phyloP scores from a whole-genome alignment of 2,888 invertebrate species.

The Hydropsyche betteni region DNA sequence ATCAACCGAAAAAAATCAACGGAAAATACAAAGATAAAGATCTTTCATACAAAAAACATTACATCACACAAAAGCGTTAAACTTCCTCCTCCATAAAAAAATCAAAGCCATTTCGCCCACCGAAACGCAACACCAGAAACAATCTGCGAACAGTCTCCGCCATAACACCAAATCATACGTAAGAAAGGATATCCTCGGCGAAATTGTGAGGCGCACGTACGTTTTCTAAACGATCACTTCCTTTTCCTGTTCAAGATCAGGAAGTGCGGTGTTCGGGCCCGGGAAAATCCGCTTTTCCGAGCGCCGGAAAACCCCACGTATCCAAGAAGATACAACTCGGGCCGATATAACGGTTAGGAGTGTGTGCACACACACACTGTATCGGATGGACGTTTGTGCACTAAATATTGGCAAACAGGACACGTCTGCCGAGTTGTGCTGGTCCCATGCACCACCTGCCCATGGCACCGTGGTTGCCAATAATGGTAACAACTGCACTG shows the following conservation, averaged over 20 bases:
- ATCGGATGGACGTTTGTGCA: conserved; percentile 29
- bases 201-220: background rate
- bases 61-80: background rate
- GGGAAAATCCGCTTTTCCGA: background rate
- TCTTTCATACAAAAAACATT: too few relatives aligned
- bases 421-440: conserved; percentile 40
- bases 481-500: conserved; percentile 7
- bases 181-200: too few relatives aligned
- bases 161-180: too few relatives aligned
- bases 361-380: background rate
- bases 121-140: conserved; percentile 23
- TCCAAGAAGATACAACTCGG: too few relatives aligned
- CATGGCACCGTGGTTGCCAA: conserved; percentile 20
- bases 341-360: too few relatives aligned
- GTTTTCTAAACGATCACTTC: conserved; percentile 24
- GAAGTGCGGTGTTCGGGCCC: conserved; percentile 1
- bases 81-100: background rate
- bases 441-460: conserved; percentile 40
- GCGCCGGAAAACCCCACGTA: background rate
- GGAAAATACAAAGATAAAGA: too few relatives aligned
- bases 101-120: background rate
- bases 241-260: conserved; percentile 20
- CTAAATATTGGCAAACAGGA: conserved; percentile 45
- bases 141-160: conserved; percentile 16
- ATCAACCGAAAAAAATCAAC: too few relatives aligned